A percentile compares a stretch with the other conserved stretches of the same genome.
Evolutionary conservation across 1,140 invertebrate genomes (phyloP).

Genomic region (Gryllus bimaculatus): DNA sequence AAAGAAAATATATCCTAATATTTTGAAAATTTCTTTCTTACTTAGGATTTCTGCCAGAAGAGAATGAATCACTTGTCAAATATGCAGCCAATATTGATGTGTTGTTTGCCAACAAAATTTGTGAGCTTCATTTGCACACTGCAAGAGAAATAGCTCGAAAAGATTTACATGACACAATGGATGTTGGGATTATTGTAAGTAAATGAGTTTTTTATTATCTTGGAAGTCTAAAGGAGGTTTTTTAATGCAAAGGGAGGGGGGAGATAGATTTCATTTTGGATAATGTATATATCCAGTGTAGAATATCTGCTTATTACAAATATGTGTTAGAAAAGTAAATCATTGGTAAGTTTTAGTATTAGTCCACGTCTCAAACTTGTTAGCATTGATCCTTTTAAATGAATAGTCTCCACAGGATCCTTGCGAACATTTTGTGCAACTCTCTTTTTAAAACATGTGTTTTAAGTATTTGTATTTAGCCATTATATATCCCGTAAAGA

Average conservation of each 20-base stretch:
- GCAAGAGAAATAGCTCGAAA: conserved; percentile 67
- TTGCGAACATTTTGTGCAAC: no score
- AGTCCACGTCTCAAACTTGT: no score
- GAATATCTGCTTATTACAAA: background rate
- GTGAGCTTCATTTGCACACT: conserved; percentile 56
- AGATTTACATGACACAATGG: conserved; percentile 67
- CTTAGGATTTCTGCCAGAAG: conserved; percentile 40
- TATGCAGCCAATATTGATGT: conserved; percentile 69
- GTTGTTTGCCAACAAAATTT: conserved; percentile 69
- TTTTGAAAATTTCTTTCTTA: conserved; percentile 15
- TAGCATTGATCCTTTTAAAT: no score
- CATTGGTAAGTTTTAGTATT: background rate
- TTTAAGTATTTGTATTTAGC: no score
- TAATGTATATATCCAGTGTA: background rate
- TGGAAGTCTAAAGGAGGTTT: background rate
- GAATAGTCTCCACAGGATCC: no score
- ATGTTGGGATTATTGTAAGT: conserved; percentile 35
- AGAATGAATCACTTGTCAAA: conserved; percentile 44
- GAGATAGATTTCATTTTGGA: background rate
- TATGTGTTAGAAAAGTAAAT: background rate
- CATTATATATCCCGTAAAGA: no score
- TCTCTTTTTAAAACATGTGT: no score
- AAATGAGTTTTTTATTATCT: background rate
- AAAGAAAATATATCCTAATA: conserved; percentile 3
- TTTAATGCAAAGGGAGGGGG: background rate